Conservation (phyloP, 2,888 invertebrate genomes). For the Salticus scenicus region DNA sequence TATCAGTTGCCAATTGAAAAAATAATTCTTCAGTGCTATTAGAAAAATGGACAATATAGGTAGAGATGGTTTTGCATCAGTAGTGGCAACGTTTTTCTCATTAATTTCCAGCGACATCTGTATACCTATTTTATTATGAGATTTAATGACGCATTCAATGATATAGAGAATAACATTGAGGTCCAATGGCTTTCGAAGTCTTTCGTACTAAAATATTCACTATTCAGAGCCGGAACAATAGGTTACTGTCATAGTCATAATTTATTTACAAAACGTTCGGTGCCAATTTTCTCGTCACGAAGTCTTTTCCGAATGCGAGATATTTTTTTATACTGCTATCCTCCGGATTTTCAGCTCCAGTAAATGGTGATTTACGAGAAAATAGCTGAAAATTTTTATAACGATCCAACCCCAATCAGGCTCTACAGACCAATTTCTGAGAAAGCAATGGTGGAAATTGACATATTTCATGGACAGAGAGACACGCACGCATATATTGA, state of each 20-base stretch:
- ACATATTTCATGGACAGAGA: neutral
- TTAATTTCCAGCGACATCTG: slow-evolving; percentile 48
- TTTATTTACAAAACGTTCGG: slow-evolving; percentile 41
- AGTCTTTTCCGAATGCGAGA: slow-evolving; percentile 23
- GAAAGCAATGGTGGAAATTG: neutral
- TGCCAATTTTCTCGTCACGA: slow-evolving; percentile 64
- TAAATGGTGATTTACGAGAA: slow-evolving; percentile 42
- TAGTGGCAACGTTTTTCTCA: slow-evolving; percentile 29
- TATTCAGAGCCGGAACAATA: slow-evolving; percentile 56
- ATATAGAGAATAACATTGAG: slow-evolving; percentile 30
- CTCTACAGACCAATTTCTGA: neutral
- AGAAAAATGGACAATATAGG: too few species aligned
- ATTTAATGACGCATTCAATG: slow-evolving; percentile 45
- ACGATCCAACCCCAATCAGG: neutral
- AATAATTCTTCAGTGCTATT: too few species aligned
- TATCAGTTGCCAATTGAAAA: too few species aligned
- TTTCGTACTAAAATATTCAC: slow-evolving; percentile 62
- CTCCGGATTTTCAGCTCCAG: slow-evolving; percentile 48
- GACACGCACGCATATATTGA: neutral
- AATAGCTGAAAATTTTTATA: neutral
- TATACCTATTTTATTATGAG: slow-evolving; percentile 40
- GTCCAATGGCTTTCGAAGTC: slow-evolving; percentile 35
- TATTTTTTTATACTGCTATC: slow-evolving; percentile 47
- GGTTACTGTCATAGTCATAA: slow-evolving; percentile 37
- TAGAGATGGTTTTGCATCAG: too few species aligned